Percentiles rank a stretch among this genome's conserved stretches.
Conservation (phyloP, 2,797 vertebrate species). For the Enteromius mattozi region DNA sequence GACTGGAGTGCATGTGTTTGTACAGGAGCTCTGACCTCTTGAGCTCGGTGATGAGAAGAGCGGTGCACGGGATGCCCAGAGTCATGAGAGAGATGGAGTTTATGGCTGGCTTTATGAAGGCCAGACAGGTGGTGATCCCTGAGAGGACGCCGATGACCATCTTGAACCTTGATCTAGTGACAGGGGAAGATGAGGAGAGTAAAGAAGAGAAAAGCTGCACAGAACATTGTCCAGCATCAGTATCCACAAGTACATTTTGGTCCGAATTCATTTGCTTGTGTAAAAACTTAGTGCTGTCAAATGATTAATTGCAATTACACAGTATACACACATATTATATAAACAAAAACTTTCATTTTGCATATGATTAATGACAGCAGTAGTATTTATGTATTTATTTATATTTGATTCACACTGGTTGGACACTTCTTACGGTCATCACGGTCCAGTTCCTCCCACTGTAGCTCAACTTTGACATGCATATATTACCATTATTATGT, state of each 20-base stretch:
- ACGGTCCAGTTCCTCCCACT: too few species aligned
- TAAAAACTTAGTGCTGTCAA: too few species aligned
- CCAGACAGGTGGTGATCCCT: constrained; percentile 90
- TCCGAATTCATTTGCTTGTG: too few species aligned
- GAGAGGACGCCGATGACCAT: constrained; percentile 90
- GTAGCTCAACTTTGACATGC: too few species aligned
- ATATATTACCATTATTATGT: too few species aligned
- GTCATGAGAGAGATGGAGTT: constrained; percentile 96
- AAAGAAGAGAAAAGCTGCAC: background rate
- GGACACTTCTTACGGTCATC: too few species aligned
- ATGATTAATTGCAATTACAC: too few species aligned
- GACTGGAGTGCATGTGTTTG: background rate
- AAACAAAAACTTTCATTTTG: too few species aligned
- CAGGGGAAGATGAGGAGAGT: background rate
- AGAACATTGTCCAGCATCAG: background rate
- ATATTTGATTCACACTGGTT: too few species aligned
- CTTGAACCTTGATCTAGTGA: constrained; percentile 92
- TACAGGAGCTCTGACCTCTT: constrained; percentile 83
- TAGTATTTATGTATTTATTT: too few species aligned
- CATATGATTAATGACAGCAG: too few species aligned
- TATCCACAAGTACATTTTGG: background rate
- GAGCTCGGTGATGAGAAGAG: constrained; percentile 89
- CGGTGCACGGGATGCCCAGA: constrained; percentile 93
- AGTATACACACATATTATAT: too few species aligned
- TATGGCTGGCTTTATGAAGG: constrained; percentile 94